phyloP scores from a whole-genome alignment of 2,113 vertebrate genomes.

The Panthera tigris region DNA sequence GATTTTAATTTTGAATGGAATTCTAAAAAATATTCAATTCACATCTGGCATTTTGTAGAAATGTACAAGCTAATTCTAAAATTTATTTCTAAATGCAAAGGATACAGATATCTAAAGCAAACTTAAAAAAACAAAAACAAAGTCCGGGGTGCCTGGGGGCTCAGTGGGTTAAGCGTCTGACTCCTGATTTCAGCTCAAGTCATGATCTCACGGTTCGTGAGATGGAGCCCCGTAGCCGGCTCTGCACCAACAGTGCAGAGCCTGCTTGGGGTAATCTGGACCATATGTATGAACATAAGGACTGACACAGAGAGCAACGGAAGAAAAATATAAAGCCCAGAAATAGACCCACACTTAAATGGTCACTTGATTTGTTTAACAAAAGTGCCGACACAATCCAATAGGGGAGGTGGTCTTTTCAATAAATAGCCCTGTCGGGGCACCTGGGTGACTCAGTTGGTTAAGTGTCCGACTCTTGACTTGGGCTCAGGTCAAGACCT shows the following conservation, averaged over 20 bases:
- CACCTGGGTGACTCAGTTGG: too few species aligned
- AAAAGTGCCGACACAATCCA: not conserved
- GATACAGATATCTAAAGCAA: constrained; percentile 22
- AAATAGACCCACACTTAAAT: not conserved
- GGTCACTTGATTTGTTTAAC: not conserved
- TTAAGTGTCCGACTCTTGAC: too few species aligned
- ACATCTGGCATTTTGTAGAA: not conserved
- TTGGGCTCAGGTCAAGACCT: too few species aligned
- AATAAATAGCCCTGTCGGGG: not conserved
- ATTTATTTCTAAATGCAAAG: constrained; percentile 29
- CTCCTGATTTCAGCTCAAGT: too few species aligned
- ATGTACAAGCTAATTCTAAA: not conserved
- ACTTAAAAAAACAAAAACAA: not conserved
- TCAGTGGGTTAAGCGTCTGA: too few species aligned
- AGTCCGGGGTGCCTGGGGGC: not conserved
- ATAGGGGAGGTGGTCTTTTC: not conserved
- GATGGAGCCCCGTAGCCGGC: too few species aligned
- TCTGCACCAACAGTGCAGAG: too few species aligned
- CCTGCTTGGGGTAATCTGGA: not conserved
- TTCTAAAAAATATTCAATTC: not conserved
- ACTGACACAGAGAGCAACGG: not conserved
- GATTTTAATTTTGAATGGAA: not conserved
- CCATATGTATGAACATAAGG: not conserved
- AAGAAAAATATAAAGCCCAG: not conserved
- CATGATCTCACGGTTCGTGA: too few species aligned